phyloP scores from a whole-genome alignment of 2,113 vertebrate genomes.

The Chloropsis hardwickii region DNA sequence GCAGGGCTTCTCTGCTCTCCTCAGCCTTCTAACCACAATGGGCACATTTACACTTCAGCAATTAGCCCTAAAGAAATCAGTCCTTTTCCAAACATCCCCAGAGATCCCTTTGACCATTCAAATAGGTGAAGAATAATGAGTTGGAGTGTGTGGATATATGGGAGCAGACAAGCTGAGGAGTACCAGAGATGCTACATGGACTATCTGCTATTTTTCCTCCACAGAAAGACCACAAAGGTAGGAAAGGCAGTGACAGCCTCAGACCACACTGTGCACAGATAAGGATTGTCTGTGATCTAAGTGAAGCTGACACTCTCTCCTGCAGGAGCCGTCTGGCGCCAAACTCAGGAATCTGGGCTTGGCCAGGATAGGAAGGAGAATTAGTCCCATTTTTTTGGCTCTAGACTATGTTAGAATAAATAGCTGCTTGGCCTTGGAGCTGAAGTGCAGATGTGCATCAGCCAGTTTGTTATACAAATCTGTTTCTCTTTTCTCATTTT shows the following conservation, averaged over 20 bases:
- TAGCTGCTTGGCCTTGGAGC: background rate
- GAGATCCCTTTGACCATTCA: too few relatives aligned
- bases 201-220: background rate
- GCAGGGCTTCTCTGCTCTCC: background rate
- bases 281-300: background rate
- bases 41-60: background rate
- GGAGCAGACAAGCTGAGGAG: background rate
- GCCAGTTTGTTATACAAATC: conserved; percentile 1
- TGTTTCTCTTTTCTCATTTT: conserved; percentile 8
- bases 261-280: background rate
- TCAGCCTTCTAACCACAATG: background rate
- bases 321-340: background rate
- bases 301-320: background rate
- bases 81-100: background rate
- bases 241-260: background rate
- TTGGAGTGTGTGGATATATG: background rate
- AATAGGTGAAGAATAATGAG: background rate
- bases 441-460: background rate
- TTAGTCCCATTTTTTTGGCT: background rate
- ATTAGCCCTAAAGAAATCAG: background rate
- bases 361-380: background rate
- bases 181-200: background rate
- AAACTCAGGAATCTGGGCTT: background rate
- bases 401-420: background rate
- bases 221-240: background rate